A percentile compares a stretch with the other conserved stretches of the same genome.
These are phyloP conservation scores for Nymphalis polychloros DNA, from an alignment of 2,888 invertebrate genomes.

Conservation along the genomic window DNA sequence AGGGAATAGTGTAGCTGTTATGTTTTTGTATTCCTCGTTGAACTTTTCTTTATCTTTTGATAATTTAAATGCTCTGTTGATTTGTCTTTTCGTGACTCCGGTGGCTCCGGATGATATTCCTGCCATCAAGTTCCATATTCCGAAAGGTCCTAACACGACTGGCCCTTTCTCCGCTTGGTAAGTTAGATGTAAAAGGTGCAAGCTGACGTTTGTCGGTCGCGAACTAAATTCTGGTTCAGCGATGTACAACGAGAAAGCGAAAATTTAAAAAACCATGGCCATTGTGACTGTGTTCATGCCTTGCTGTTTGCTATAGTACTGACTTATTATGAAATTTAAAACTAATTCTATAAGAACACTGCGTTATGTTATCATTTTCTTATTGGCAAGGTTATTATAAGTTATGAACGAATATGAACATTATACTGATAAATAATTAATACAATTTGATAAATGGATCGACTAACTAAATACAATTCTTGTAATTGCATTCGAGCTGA, in stretches of 20 bases:
- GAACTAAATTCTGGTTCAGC: constrained; percentile 58
- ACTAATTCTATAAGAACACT: too few species aligned
- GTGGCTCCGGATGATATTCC: constrained; percentile 67
- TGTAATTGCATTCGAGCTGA: too few species aligned
- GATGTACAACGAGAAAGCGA: not conserved
- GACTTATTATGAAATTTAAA: not conserved
- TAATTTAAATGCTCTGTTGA: constrained; percentile 8
- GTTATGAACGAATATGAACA: not conserved
- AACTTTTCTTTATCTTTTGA: constrained; percentile 3
- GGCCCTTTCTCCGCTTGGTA: constrained; percentile 61
- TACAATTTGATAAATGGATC: not conserved
- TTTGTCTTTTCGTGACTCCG: constrained; percentile 48
- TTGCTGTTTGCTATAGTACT: not conserved
- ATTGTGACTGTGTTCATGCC: not conserved
- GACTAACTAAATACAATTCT: not conserved
- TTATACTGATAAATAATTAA: too few species aligned
- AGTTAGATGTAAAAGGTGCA: constrained; percentile 65
- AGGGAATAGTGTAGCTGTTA: constrained; percentile 3
- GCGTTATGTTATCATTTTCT: too few species aligned
- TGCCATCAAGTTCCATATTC: constrained; percentile 74
- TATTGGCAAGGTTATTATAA: too few species aligned
- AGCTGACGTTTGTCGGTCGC: constrained; percentile 68
- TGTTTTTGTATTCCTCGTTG: constrained; percentile 5
- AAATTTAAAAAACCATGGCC: not conserved
- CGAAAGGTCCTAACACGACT: constrained; percentile 73